Conservation (phyloP, 2,797 vertebrate species). For the Varecia variegata region DNA sequence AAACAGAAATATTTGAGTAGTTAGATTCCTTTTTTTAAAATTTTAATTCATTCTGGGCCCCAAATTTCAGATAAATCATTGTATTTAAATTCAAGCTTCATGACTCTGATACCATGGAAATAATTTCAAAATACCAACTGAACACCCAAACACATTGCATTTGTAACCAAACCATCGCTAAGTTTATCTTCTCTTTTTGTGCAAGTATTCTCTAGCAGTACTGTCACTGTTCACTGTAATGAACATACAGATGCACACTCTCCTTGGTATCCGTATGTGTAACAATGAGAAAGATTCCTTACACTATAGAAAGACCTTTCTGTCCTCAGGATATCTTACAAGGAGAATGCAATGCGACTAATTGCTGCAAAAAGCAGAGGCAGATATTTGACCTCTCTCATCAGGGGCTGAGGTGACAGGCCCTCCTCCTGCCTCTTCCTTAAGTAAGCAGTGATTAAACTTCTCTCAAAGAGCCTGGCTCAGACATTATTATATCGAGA, state of each 20-base stretch:
- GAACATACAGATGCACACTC: not conserved
- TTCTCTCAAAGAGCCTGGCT: not conserved
- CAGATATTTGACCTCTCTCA: constrained; percentile 3
- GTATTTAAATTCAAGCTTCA: not conserved
- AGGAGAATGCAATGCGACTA: not conserved
- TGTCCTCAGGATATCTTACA: not conserved
- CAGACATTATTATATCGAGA: constrained; percentile 8
- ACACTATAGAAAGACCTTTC: not conserved
- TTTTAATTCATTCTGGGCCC: not conserved
- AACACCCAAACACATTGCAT: not conserved
- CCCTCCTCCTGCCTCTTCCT: not conserved
- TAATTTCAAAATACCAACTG: not conserved
- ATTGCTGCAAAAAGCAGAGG: not conserved
- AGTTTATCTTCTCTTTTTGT: not conserved
- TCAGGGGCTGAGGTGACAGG: not conserved
- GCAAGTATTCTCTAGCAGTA: not conserved
- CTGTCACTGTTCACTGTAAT: rapidly evolving
- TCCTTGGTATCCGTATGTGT: not conserved
- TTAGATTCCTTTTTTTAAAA: not conserved
- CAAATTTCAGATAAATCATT: not conserved
- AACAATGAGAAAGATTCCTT: not conserved
- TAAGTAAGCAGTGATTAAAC: constrained; percentile 30
- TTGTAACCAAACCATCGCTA: not conserved
- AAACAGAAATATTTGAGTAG: not conserved
- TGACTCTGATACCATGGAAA: not conserved